Percentiles rank a stretch among this genome's conserved stretches.
phyloP scores from a whole-genome alignment of 2,113 vertebrate species.

The Gopherus evgoodei region DNA sequence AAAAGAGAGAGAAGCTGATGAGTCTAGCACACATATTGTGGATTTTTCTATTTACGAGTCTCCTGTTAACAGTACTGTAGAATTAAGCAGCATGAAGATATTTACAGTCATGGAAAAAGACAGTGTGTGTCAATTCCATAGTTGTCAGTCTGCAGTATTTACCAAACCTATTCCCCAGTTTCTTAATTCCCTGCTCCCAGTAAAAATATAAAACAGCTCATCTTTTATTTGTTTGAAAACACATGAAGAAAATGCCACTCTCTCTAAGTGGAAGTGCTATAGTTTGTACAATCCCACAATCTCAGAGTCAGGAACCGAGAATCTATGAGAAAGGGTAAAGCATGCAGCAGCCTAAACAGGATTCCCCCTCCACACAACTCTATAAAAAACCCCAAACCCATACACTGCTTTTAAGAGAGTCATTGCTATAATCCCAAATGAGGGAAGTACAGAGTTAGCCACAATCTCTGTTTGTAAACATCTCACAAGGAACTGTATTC shows the following conservation, averaged over 20 bases:
- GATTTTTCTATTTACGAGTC: constrained; percentile 37
- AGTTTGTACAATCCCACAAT: neutral
- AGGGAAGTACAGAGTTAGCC: constrained; percentile 18
- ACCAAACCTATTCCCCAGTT: constrained; percentile 50
- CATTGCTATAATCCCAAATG: constrained; percentile 23
- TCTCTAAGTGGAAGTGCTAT: no score
- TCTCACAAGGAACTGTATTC: constrained; percentile 3
- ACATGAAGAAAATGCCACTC: neutral
- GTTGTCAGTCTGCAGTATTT: constrained; percentile 31
- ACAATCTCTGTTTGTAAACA: neutral
- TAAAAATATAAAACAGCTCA: constrained; percentile 20
- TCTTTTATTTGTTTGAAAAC: neutral
- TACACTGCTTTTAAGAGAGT: constrained; percentile 11
- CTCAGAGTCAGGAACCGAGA: neutral
- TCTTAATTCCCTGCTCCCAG: constrained; percentile 24
- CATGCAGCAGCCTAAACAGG: neutral
- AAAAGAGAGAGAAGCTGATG: constrained; percentile 17
- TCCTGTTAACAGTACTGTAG: neutral
- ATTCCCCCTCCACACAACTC: neutral
- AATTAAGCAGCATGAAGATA: constrained; percentile 54
- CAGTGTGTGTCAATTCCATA: constrained; percentile 14
- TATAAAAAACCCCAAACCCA: rapidly evolving
- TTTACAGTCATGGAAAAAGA: constrained; percentile 39
- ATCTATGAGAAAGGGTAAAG: constrained; percentile 1
- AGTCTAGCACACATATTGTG: neutral